Conservation (phyloP, 2,113 vertebrate species). For the Hypanus sabinus region DNA sequence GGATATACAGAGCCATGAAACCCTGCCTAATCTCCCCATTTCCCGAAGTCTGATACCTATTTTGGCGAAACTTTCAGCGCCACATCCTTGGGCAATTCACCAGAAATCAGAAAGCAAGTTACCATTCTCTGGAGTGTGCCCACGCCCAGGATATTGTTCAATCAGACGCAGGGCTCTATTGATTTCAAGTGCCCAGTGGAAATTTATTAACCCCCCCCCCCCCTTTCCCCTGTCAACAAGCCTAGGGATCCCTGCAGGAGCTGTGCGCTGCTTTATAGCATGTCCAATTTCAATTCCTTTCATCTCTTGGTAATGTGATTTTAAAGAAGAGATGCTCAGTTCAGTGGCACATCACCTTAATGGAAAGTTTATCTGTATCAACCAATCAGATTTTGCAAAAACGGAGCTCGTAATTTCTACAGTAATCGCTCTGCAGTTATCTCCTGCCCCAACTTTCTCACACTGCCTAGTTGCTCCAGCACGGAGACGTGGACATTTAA, state of each 20-base stretch:
- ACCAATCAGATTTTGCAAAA: constrained; percentile 69
- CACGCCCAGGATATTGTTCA: background rate
- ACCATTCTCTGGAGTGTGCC: background rate
- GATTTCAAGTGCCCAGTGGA: background rate
- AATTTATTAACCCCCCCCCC: background rate
- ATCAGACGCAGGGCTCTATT: background rate
- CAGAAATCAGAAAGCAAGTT: background rate
- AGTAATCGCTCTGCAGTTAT: constrained; percentile 79
- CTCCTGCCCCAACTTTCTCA: constrained; percentile 74
- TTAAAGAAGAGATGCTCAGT: constrained; percentile 41
- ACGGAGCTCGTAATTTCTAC: constrained; percentile 64
- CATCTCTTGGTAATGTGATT: constrained; percentile 41
- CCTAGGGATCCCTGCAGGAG: background rate
- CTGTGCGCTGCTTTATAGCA: background rate
- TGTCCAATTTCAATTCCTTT: constrained; percentile 12
- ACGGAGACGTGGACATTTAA: constrained; percentile 56
- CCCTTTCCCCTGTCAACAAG: background rate
- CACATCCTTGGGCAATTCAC: background rate
- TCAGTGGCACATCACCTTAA: constrained; percentile 60
- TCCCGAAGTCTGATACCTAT: background rate
- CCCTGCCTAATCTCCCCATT: background rate
- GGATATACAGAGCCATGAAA: background rate
- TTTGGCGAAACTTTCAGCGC: background rate
- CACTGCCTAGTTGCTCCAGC: constrained; percentile 60
- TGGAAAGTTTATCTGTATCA: constrained; percentile 61